These are phyloP conservation scores for Druon quercuslanigerum DNA, from an alignment of 1,140 invertebrate species.

Conservation along the genomic window DNA sequence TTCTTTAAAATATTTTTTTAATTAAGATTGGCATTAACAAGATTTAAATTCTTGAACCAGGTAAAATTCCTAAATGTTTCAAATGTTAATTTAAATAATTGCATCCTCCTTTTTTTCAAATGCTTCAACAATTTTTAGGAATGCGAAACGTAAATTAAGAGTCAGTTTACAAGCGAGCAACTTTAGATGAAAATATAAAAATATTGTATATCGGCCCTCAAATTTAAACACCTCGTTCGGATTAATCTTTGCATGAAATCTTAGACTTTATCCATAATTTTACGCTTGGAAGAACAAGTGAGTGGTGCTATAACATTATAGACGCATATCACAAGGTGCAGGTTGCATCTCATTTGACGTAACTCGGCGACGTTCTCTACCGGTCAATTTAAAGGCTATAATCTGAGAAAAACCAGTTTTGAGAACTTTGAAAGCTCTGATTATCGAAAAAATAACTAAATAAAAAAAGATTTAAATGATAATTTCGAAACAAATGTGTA, in stretches of 20 bases:
- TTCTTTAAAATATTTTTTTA: no score
- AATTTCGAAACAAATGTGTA: no score
- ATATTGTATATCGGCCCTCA: no score
- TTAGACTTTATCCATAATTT: conserved; percentile 63
- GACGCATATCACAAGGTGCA: conserved; percentile 52
- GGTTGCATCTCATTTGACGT: conserved; percentile 3
- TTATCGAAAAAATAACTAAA: neutral
- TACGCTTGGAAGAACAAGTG: conserved; percentile 56
- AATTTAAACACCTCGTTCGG: conserved; percentile 1
- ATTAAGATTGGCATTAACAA: no score
- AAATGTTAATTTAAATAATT: no score
- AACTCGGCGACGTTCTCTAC: neutral
- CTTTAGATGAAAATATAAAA: no score
- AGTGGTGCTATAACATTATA: conserved; percentile 56
- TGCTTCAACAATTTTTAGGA: no score
- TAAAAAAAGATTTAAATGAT: neutral
- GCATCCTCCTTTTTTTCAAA: no score
- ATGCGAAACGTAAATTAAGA: no score
- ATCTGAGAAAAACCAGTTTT: conserved; percentile 4
- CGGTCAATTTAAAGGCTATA: neutral
- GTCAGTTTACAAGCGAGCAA: no score
- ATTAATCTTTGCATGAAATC: conserved; percentile 55
- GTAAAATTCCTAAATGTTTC: no score
- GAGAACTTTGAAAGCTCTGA: neutral
- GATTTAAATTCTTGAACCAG: no score